Evolutionary conservation across 2,797 vertebrate species (phyloP), one percentile per base, ranked within the genome.

Genomic region (Myotis myotis): DNA sequence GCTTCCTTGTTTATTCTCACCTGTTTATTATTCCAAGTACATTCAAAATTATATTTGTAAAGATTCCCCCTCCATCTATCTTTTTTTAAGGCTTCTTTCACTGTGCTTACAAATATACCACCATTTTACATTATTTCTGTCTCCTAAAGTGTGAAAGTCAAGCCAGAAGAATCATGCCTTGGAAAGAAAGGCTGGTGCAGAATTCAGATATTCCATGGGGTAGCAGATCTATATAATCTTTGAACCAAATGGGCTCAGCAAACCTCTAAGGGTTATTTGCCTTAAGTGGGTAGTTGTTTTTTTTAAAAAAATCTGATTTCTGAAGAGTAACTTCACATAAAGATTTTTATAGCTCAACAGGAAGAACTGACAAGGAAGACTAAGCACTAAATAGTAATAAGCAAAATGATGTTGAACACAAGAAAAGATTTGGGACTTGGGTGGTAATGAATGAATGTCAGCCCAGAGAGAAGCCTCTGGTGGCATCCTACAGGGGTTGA

Each of bases 31-130:
- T 87, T 93, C 66, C 57, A 88, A 89, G 47, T 76, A 87, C 79
- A 93, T 79, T 84, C 71, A 64, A 70, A 81, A 93, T 85, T 85
- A 93, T 49, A 85, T 68, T 96, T 93, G 71, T 55, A 28, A 92
- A 82, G 68, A 85, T 25, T n/a, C 22, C 47, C 28, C 47, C 13
- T 44, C 33, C 28, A n/a, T n/a, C 5, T 19, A 36, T 33, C 33
- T 89, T 60, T 55, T 79, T 91, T 53, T 11, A 9, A 94, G 25
- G 5, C 2, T 78, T 13, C 51, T 72, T 81, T 38, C 33, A 93
- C 53, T 62, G 19, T 82, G 57, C 19, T 89, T 84, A 62, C 11
- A 88, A 85, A 89, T 0, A 95, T 33, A 55, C 41, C 20, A 44
- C 30, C 22, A 62, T 91, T 89, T 90, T 23, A 75, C 51, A 62